Conservation (phyloP, 2,888 invertebrate genomes). For the Ophion costatus region DNA sequence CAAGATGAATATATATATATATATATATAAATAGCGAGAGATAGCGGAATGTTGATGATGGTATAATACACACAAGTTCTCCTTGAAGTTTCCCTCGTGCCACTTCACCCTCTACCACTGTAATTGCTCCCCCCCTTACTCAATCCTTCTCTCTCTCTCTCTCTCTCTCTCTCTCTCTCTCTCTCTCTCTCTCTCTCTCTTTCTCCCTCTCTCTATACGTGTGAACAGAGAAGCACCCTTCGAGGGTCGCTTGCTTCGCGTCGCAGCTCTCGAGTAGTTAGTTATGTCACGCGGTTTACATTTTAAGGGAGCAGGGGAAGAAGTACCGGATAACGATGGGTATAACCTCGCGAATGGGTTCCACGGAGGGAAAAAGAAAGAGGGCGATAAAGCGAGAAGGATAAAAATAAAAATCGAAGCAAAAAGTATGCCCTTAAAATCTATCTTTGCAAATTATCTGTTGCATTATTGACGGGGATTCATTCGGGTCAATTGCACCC, state of each 20-base stretch:
- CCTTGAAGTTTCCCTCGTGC: constrained; percentile 16
- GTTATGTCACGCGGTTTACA: constrained; percentile 77
- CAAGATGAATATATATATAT: neutral
- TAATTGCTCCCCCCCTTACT: neutral
- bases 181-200: constrained; percentile 16
- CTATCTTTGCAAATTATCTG: neutral
- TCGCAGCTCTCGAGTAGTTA: constrained; percentile 74
- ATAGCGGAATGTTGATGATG: constrained; percentile 31
- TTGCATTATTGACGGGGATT: too few relatives aligned
- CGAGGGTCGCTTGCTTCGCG: constrained; percentile 26
- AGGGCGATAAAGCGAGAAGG: constrained; percentile 9
- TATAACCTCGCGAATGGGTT: constrained; percentile 70
- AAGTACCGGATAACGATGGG: constrained; percentile 75
- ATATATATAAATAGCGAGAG: neutral
- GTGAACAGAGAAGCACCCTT: constrained; percentile 33
- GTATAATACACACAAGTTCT: constrained; percentile 19
- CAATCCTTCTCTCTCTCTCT: constrained; percentile 6
- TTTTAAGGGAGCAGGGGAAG: constrained; percentile 77
- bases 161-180: constrained; percentile 20
- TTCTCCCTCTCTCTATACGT: neutral
- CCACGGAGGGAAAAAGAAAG: constrained; percentile 48
- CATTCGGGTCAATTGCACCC: too few relatives aligned
- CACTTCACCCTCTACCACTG: neutral
- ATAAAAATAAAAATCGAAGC: neutral
- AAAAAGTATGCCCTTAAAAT: neutral